These are phyloP conservation scores for Felis chaus DNA, from an alignment of 2,113 vertebrate species.

Conservation along the genomic window DNA sequence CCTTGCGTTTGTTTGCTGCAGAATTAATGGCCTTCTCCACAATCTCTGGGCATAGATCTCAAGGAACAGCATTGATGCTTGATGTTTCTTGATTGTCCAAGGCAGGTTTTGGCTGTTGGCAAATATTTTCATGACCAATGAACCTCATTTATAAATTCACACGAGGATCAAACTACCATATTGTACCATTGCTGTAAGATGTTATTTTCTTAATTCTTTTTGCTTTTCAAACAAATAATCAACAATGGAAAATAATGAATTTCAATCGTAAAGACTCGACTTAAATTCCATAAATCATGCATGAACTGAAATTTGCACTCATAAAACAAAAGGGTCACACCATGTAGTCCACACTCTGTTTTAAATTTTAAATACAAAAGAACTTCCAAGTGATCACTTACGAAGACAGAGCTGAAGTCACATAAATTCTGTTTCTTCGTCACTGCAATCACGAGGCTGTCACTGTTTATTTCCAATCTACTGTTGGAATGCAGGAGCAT, in stretches of 20 bases:
- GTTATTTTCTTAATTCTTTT: background rate
- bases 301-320: slow-evolving; percentile 16
- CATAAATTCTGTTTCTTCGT: background rate
- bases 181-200: too few relatives aligned
- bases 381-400: background rate
- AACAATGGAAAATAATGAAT: background rate
- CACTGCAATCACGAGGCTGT: background rate
- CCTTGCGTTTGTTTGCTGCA: background rate
- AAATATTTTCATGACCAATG: background rate
- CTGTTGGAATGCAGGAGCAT: background rate
- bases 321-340: background rate
- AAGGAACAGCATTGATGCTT: background rate
- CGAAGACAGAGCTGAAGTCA: background rate
- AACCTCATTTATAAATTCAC: background rate
- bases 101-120: background rate
- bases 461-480: background rate
- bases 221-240: background rate
- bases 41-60: background rate
- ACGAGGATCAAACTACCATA: background rate
- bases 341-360: background rate
- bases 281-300: slow-evolving; percentile 21
- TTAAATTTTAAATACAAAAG: slow-evolving; percentile 29
- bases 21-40: background rate
- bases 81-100: background rate
- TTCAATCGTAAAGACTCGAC: background rate